Percentiles rank a stretch among this genome's conserved stretches.
These are phyloP conservation scores for Danaus chrysippus DNA, from an alignment of 2,888 invertebrate species.

Conservation along the genomic window DNA sequence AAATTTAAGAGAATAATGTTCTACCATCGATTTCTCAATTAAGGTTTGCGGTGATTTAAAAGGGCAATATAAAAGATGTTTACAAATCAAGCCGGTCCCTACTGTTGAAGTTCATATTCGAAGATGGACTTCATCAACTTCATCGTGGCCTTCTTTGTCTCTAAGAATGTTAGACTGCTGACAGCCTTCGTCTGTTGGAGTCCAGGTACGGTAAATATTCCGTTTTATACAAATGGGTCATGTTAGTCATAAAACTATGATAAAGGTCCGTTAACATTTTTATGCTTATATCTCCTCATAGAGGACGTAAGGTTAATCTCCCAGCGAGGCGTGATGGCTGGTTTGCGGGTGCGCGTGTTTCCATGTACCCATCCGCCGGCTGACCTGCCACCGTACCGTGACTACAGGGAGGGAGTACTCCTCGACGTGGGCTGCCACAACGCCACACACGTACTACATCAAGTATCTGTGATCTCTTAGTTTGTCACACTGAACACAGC, in stretches of 20 bases:
- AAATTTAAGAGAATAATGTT: no score
- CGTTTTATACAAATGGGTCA: no score
- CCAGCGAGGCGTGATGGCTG: constrained; percentile 33
- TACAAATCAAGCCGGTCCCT: no score
- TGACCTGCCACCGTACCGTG: constrained; percentile 41
- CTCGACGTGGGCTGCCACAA: constrained; percentile 50
- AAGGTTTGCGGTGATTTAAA: no score
- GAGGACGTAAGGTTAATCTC: constrained; percentile 37
- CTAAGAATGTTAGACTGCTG: constrained; percentile 49
- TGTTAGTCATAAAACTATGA: no score
- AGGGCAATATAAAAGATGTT: no score
- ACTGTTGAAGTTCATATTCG: no score
- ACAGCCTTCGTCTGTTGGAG: constrained; percentile 58
- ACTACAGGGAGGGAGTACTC: constrained; percentile 53
- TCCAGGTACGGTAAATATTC: constrained; percentile 41
- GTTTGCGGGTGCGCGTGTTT: constrained; percentile 40
- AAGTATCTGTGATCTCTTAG: constrained; percentile 32
- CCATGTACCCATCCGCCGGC: constrained; percentile 29
- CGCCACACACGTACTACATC: constrained; percentile 36
- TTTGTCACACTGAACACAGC: no score
- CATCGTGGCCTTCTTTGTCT: constrained; percentile 47
- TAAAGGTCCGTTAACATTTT: no score
- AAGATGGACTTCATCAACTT: constrained; percentile 48
- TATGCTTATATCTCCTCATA: constrained; percentile 8
- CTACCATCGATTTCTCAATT: no score